Base-by-base conservation (phyloP, 37 sponge, comb jelly and placozoan species). In the Bolinopsis microptera region DNA sequence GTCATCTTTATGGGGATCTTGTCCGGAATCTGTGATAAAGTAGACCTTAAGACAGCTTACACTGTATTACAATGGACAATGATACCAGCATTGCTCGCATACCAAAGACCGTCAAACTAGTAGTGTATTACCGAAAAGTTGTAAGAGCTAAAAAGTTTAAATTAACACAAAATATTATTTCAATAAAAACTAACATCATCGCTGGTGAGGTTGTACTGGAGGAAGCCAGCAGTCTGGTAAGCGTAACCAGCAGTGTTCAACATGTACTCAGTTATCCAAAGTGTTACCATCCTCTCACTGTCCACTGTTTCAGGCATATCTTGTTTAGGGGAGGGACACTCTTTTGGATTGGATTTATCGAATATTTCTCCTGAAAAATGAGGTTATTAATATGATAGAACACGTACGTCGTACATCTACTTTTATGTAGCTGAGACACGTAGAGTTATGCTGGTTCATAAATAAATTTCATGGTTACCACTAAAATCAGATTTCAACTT, bases 231-330 rank as follows among this genome's bases (percentile, higher is more conserved):
- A 0, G 13, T 18, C 90, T 86, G 48, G 90, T 86, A 86, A 27
- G 90, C 90, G 28, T n/a, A 86, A 0, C 90, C 90, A 26, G 61
- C 61, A 24, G 90, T 39, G 90, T 86, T 86, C 31, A 86, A 33
- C 90, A 86, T 86, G 67, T 86, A 86, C 90, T 86, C 90, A 24
- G 90, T 86, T 3, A 86, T 41, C 90, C 90, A 86, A 27, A 86
- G 90, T 0, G 90, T 86, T n/a, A 86, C 67, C 90, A 86, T 86
- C 61, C 67, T 38, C 34, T 77, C 36, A 86, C 38, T 28, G 23
- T 22, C 48, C 16, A 38, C 48, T 18, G 67, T 86, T 24, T 27
- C 35, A 13, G 90, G 90, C 8, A 86, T 35, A 2, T 27, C 61
- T 30, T 86, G 90, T 39, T 86, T 86, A 1, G 48, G 67, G 3